Evolutionary conservation across 1,140 invertebrate species (phyloP), one percentile per base, ranked within the genome.

Genomic region (Drosophila bipectinata): DNA sequence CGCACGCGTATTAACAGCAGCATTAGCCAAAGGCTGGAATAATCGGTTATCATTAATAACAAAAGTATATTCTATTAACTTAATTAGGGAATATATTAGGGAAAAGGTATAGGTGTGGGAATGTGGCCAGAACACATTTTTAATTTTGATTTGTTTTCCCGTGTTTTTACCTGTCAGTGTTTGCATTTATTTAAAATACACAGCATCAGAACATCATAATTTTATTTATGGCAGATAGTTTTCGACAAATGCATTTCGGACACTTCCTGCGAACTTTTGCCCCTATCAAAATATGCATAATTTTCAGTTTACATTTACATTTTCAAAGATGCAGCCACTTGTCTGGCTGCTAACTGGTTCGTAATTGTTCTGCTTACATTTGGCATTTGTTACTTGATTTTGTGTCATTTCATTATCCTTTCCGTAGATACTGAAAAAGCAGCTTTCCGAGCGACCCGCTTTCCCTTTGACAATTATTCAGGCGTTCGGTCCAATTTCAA

Each of bases 231-330:
- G 32, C 30, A 68, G 49, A 69, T 69, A 51, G 69, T 30, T 72
- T 60, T 34, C 9, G 49, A 54, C 34, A 57, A 75, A 60, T 68
- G 52, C 30, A 51, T 41, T 72, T 34, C 15, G 72, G 45, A 48
- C 48, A 37, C 44, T 59, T 59, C 47, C 72, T 74, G 57, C 39
- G 32, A 30, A 18, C 55, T 55, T 61, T 60, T 26, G 32, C 15
- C 24, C 61, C 51, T 32, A 47, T 77, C 55, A 56, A 83, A 83
- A 84, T 83, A 59, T 58, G 56, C 74, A 83, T 83, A 83, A 83
- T 75, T 82, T 64, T 14, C 53, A 24, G 45, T 54, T 63, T 54
- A 24, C 58, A 81, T 67, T 81, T 69, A 12, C 63, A 68, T 68
- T 37, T 64, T 53, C 39, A 34, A 49, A 61, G 51, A 55, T 78